Percentiles rank a stretch among this genome's conserved stretches.
phyloP scores from a whole-genome alignment of 2,797 vertebrate species.

The Distichodus sexfasciatus region DNA sequence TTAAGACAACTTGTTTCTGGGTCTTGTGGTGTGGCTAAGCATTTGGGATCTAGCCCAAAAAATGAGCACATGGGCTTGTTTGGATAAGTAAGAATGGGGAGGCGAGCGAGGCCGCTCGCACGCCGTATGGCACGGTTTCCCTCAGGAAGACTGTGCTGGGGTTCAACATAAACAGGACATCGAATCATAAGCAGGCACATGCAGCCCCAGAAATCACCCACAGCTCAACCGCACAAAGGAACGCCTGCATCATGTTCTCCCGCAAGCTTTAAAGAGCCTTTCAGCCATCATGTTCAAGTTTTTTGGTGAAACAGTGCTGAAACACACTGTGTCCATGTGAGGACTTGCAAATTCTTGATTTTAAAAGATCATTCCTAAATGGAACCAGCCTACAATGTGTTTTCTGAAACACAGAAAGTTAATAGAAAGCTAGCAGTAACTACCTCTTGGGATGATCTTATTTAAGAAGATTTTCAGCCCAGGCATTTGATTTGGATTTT shows the following conservation, averaged over 20 bases:
- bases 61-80: neutral
- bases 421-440: no score
- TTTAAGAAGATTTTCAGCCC: no score
- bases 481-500: no score
- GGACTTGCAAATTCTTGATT: no score
- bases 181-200: conserved; percentile 36
- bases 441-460: no score
- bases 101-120: conserved; percentile 8
- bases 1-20: neutral
- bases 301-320: conserved; percentile 5
- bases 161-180: conserved; percentile 53
- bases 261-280: neutral
- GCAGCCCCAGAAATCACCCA: conserved; percentile 29
- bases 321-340: no score
- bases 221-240: conserved; percentile 24
- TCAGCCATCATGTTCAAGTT: conserved; percentile 11
- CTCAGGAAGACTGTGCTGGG: conserved; percentile 45
- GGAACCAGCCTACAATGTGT: no score
- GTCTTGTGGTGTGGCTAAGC: neutral
- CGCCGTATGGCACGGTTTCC: conserved; percentile 36
- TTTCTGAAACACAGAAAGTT: no score
- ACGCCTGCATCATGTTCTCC: neutral
- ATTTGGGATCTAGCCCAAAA: neutral
- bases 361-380: no score
- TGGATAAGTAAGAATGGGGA: conserved; percentile 12